Evolutionary conservation across 2,797 vertebrate species (phyloP), one percentile per base, ranked within the genome.

Genomic region (Rhinophrynus dorsalis): DNA sequence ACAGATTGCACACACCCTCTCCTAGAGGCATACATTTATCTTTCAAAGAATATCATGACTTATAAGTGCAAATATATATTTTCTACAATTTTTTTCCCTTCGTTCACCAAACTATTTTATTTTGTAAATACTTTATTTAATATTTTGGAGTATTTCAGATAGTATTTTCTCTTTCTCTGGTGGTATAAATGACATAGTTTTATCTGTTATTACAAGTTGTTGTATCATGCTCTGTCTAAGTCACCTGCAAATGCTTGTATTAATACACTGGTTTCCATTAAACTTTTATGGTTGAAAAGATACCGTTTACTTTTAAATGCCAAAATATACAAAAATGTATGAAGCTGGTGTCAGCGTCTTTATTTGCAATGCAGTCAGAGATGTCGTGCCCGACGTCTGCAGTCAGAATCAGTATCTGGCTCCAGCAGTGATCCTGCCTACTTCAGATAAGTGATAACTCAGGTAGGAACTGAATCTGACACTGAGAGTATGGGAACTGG

Each of bases 271-370:
- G 52, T 82, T 84, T 82, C 73, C 85, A 83, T 83, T 79, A 75
- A 71, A 80, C 76, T 79, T 76, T 79, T 76, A 80, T 80, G 80
- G 85, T 81, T 76, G 59, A 74, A 77, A 74, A 73, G 65, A 79
- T 72, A 65, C 64, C 59, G 44, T 83, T 81, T 74, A 82, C 81
- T 83, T 82, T 78, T 75, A 81, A 81, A 82, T 81, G 80, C 78
- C 76, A 73, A 57, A 80, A 83, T 79, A 78, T 83, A 83, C 68
- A 83, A 69, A 77, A 30, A 30, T 60, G 75, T 88, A 83, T 85
- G 90, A 88, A 90, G 89, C 88, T 90, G 84, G 90, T 89, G 84
- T 90, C 84, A 90, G 89, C 89, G 90, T 90, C 88, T 85, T 76
- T 85, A 74, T 82, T 88, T 86, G 81, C 75, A 81, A 78, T 83